A percentile compares a stretch with the other conserved stretches of the same genome.
Evolutionary conservation across 2,888 invertebrate species (phyloP).

Genomic region (Stratiomys singularior): DNA sequence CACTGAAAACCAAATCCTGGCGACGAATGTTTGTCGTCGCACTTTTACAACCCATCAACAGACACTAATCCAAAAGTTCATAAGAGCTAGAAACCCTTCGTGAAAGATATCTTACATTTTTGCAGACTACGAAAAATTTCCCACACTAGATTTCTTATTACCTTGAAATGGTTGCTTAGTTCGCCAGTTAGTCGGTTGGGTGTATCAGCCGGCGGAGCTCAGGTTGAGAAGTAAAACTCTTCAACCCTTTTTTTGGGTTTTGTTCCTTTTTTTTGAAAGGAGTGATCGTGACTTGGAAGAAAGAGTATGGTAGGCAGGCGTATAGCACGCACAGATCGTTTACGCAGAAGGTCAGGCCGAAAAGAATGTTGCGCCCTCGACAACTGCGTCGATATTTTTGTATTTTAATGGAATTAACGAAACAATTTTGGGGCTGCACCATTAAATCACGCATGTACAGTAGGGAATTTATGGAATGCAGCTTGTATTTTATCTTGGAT

Average conservation of each 20-base stretch:
- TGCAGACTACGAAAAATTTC: constrained; percentile 12
- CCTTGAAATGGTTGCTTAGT: neutral
- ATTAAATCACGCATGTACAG: neutral
- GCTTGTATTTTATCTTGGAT: neutral
- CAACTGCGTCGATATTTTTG: neutral
- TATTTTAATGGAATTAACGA: constrained; percentile 38
- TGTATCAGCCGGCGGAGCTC: neutral
- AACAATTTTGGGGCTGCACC: constrained; percentile 13
- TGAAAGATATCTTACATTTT: neutral
- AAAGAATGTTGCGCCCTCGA: neutral
- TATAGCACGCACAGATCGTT: constrained; percentile 34
- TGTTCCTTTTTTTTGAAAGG: neutral
- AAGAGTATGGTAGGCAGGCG: constrained; percentile 9
- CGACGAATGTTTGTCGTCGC: no score
- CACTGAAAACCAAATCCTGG: no score
- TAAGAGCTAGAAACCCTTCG: neutral
- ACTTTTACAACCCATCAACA: no score
- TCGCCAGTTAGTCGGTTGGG: neutral
- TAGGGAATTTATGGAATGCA: constrained; percentile 30
- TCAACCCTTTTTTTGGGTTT: no score
- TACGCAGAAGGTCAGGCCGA: constrained; percentile 16
- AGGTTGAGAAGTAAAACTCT: no score
- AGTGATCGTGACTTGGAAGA: constrained; percentile 17
- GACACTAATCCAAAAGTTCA: no score
- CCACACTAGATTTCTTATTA: constrained; percentile 33